Conservation (phyloP, 2,888 invertebrate species). For the Tromatobia lineatoria region DNA sequence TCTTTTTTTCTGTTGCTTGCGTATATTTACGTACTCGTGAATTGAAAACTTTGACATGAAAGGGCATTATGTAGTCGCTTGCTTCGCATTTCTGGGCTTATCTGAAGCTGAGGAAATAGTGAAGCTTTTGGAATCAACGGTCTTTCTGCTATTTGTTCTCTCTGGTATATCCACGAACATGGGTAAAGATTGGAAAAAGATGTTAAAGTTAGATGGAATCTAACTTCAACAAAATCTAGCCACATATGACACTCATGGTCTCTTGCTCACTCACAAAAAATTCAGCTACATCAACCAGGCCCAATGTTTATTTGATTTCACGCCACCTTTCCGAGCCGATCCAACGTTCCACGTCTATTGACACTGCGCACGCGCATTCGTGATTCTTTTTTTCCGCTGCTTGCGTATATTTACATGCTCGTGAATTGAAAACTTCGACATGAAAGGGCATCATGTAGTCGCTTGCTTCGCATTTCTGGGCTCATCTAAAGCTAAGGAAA, state of each 20-base stretch:
- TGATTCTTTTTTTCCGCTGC: constrained; percentile 49
- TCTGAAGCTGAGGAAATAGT: not conserved
- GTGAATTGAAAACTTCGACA: constrained; percentile 26
- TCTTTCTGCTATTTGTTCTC: too few relatives aligned
- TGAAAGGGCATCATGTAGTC: constrained; percentile 48
- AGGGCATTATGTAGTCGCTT: constrained; percentile 40
- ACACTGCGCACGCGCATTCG: constrained; percentile 32
- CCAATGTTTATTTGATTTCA: constrained; percentile 65
- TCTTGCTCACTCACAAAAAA: constrained; percentile 28
- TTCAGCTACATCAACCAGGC: constrained; percentile 42
- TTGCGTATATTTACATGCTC: constrained; percentile 46
- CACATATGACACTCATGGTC: not conserved
- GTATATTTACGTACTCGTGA: constrained; percentile 51
- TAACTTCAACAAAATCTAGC: too few relatives aligned
- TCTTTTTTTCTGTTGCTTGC: constrained; percentile 46
- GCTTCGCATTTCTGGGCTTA: not conserved
- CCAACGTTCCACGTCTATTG: not conserved
- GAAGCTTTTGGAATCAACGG: too few relatives aligned
- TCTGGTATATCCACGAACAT: too few relatives aligned
- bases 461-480: not conserved
- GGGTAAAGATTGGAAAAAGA: too few relatives aligned
- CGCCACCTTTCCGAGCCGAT: constrained; percentile 32
- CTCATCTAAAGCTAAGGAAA: not conserved
- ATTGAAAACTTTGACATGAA: constrained; percentile 33
- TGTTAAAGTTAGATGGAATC: too few relatives aligned